These are phyloP conservation scores for Porites divaricata DNA, from an alignment of 92 coral and sea anemone species.

Conservation along the genomic window DNA sequence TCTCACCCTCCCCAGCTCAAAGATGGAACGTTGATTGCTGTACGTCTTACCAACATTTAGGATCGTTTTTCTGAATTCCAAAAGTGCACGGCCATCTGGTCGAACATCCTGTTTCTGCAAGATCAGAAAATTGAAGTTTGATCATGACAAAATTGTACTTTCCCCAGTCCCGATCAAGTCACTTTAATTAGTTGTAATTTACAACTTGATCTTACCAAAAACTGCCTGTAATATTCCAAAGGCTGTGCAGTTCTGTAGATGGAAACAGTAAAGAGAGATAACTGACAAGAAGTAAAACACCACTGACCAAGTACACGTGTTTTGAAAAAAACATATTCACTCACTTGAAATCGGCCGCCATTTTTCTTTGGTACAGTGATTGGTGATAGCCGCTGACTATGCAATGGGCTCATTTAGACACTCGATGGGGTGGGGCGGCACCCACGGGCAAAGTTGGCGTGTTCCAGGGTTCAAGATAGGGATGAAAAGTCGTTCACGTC, in stretches of 20 bases:
- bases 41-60: slow-evolving; percentile 88
- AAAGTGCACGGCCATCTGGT: slow-evolving; percentile 90
- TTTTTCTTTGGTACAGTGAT: slow-evolving; percentile 27
- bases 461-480: no score
- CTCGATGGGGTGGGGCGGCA: no score
- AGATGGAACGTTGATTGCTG: neutral
- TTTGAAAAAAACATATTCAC: neutral
- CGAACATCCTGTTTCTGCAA: slow-evolving; percentile 86
- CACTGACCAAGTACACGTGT: neutral
- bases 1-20: no score
- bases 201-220: slow-evolving; percentile 73
- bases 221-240: slow-evolving; percentile 89
- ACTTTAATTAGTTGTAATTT: no score
- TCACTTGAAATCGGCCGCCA: slow-evolving; percentile 99
- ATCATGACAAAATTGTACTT: no score
- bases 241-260: slow-evolving; percentile 90
- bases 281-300: neutral
- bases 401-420: no score
- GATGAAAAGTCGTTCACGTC: no score
- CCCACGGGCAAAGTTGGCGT: no score
- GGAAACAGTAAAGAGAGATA: neutral
- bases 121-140: no score
- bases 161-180: no score
- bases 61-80: slow-evolving; percentile 88
- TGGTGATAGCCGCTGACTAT: slow-evolving; percentile 6